Conservation (phyloP, 2,888 invertebrate genomes). For the Epinotia demarniana region DNA sequence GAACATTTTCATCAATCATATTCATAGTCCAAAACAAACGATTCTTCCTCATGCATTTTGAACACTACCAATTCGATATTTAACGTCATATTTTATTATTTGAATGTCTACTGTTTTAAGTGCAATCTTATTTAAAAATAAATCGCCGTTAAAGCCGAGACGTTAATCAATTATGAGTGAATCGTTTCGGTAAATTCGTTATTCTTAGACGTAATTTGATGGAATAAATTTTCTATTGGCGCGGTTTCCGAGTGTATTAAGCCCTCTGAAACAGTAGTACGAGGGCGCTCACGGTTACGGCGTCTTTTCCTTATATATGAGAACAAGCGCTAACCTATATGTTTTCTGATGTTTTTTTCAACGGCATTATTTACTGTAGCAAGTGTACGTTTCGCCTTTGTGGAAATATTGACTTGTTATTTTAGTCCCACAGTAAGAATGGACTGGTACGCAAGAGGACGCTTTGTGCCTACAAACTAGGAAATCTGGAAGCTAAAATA, state of each 20-base stretch:
- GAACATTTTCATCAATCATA: too few relatives aligned
- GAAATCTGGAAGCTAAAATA: too few relatives aligned
- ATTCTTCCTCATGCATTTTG: too few relatives aligned
- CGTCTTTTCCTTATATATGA: background rate
- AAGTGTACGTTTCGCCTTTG: background rate
- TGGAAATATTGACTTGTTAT: background rate
- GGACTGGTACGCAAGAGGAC: background rate
- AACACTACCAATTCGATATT: too few relatives aligned
- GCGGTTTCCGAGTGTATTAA: conserved; percentile 1
- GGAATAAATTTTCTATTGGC: conserved; percentile 27
- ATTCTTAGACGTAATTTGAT: conserved; percentile 23
- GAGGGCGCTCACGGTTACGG: background rate
- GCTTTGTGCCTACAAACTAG: background rate
- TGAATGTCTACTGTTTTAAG: background rate
- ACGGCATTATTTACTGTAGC: too few relatives aligned
- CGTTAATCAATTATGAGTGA: conserved; percentile 28
- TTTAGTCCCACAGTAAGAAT: background rate
- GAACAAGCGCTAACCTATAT: background rate
- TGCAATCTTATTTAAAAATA: background rate
- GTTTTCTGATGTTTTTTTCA: too few relatives aligned
- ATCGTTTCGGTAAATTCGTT: conserved; percentile 15
- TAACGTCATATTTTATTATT: background rate
- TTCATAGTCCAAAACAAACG: too few relatives aligned
- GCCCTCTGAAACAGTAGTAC: background rate
- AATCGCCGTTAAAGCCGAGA: background rate